These are phyloP conservation scores for Lasiurus borealis DNA, from an alignment of 2,113 vertebrate species.

Conservation along the genomic window DNA sequence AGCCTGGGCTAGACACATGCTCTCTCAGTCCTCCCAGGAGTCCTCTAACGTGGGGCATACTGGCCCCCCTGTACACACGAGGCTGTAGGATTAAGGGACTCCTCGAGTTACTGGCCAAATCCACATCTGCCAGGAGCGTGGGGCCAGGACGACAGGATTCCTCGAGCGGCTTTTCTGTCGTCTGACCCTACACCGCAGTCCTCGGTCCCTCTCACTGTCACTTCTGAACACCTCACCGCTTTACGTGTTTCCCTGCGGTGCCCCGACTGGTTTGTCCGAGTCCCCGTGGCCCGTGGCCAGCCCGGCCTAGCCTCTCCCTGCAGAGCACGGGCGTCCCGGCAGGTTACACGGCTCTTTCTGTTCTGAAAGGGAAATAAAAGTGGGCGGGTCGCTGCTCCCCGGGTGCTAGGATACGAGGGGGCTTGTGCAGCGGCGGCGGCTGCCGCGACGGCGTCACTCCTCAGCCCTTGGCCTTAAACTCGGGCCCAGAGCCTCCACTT, in stretches of 20 bases:
- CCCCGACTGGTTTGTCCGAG: background rate
- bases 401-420: background rate
- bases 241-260: background rate
- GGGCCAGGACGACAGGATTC: background rate
- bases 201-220: background rate
- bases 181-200: background rate
- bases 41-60: background rate
- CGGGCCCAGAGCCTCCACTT: background rate
- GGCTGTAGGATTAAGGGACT: background rate
- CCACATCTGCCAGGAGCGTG: background rate
- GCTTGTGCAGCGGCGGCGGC: rapidly evolving
- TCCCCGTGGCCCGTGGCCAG: background rate
- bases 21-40: background rate
- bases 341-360: background rate
- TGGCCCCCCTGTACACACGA: background rate
- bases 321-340: background rate
- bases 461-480: background rate
- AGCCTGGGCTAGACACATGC: background rate
- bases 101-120: background rate
- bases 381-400: background rate
- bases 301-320: background rate
- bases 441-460: rapidly evolving
- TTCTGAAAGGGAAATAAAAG: background rate
- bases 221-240: background rate
- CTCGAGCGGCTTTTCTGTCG: background rate